phyloP scores from a whole-genome alignment of 2,113 vertebrate genomes.

The Notechis scutatus region DNA sequence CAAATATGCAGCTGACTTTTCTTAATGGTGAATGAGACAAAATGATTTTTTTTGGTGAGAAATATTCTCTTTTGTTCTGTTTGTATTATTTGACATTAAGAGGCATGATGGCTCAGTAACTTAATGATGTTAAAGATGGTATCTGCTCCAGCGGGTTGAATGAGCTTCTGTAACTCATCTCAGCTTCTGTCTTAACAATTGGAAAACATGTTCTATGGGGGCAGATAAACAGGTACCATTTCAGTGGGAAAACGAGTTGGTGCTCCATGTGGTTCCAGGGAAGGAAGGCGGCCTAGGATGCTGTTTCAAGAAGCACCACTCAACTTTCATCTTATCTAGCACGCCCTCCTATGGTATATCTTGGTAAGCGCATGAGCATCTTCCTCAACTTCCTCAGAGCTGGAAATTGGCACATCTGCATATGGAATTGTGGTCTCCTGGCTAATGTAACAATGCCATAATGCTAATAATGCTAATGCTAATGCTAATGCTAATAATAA shows the following conservation, averaged over 20 bases:
- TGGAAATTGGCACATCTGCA: neutral
- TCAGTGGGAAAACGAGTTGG: neutral
- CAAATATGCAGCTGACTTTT: neutral
- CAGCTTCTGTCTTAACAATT: neutral
- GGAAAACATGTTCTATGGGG: neutral
- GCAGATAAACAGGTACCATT: neutral
- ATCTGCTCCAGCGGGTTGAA: neutral
- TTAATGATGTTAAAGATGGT: neutral
- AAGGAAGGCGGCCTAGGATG: neutral
- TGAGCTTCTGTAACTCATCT: neutral
- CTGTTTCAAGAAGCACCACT: neutral
- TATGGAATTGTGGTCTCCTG: neutral
- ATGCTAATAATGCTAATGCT: too few relatives aligned
- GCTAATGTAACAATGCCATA: neutral
- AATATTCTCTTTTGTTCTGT: neutral
- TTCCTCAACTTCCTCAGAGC: neutral
- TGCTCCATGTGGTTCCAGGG: neutral
- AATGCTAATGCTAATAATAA: too few relatives aligned
- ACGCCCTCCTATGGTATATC: too few relatives aligned
- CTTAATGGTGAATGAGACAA: neutral
- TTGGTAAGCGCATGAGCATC: neutral
- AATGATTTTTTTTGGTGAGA: neutral
- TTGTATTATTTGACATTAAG: neutral
- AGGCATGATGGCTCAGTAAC: neutral
- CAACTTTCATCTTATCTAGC: neutral